Base-by-base conservation (phyloP, 2,797 vertebrate genomes). In the Cyclura pinguis region DNA sequence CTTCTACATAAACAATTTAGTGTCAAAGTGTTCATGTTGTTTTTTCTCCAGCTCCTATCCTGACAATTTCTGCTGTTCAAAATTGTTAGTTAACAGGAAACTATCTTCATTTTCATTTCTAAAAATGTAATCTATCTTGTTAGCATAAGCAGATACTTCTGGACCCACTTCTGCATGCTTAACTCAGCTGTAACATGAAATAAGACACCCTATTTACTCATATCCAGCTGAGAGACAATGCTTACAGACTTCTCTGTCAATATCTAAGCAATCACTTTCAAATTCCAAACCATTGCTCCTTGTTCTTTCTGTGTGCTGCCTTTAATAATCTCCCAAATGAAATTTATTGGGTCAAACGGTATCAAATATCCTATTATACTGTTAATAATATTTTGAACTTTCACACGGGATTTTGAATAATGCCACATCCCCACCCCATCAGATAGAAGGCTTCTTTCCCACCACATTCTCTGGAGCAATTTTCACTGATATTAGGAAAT, bases 61-160 rank as follows among this genome's bases (percentile, higher is more conserved):
- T 74, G 42, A 14, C 42, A 50, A 32, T 85, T 52, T 42, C 27
- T 32, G 29, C 22, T 29, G 32, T 35, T 67, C 35, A 42, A 59
- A 18, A 4, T 16, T 59, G 57, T 35, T 9, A 88, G 35, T 47
- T 22, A 69, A 42, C 22, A 91, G 93, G 90, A 94, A 95, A 91
- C 94, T 95, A 92, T 90, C 91, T 74, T 74, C 35, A 42, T 93
- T 94, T 93, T 92, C 94, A 95, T 94, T 95, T 92, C 94, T 85
- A 89, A 94, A 95, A 93, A 93, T 89, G 85, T 88, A 89, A 88
- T 88, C 78, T 88, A 85, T 93, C 88, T 85, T 62, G 20, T 62
- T 62, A 24, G 59, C 59, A 62, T 22, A 62, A 24, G 20, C 59
- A 62, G 59, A 62, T 62, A 62, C 59, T 22, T 22, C 20, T 80